These are phyloP conservation scores for Tarsius wallacei DNA, from an alignment of 2,797 vertebrate genomes.

Conservation along the genomic window DNA sequence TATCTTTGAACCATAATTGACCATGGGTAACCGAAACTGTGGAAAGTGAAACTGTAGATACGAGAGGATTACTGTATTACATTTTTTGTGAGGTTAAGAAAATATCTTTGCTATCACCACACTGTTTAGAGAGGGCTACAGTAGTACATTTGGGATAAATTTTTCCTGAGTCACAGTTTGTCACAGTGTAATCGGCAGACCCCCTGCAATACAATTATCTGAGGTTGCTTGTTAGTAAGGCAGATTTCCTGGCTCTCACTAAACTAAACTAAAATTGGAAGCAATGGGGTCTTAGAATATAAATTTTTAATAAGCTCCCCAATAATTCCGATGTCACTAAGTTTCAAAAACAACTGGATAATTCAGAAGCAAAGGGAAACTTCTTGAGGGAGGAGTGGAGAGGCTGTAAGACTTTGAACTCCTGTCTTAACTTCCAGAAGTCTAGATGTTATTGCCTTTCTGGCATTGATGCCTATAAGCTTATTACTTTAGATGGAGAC, in stretches of 20 bases:
- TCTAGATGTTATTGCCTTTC: constrained; percentile 75
- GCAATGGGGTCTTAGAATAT: not conserved
- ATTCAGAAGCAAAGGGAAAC: constrained; percentile 38
- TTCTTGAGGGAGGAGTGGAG: constrained; percentile 44
- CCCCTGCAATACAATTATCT: constrained; percentile 20
- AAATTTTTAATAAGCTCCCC: constrained; percentile 31
- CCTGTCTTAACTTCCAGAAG: constrained; percentile 51
- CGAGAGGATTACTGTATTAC: not conserved
- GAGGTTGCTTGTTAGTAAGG: constrained; percentile 30
- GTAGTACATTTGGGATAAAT: constrained; percentile 33
- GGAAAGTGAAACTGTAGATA: not conserved
- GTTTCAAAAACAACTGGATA: constrained; percentile 27
- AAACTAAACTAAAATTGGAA: constrained; percentile 49
- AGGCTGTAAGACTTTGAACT: constrained; percentile 69
- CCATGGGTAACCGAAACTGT: not conserved
- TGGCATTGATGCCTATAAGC: constrained; percentile 60
- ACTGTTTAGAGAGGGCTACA: not conserved
- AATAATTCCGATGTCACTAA: not conserved
- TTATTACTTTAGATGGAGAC: constrained; percentile 77
- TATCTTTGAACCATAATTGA: not conserved
- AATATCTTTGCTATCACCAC: not conserved
- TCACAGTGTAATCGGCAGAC: not conserved
- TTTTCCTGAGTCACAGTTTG: constrained; percentile 22
- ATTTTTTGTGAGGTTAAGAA: not conserved
- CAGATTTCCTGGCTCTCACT: not conserved